Base-by-base conservation (phyloP, 2,888 invertebrate genomes). In the Euclidia mi region DNA sequence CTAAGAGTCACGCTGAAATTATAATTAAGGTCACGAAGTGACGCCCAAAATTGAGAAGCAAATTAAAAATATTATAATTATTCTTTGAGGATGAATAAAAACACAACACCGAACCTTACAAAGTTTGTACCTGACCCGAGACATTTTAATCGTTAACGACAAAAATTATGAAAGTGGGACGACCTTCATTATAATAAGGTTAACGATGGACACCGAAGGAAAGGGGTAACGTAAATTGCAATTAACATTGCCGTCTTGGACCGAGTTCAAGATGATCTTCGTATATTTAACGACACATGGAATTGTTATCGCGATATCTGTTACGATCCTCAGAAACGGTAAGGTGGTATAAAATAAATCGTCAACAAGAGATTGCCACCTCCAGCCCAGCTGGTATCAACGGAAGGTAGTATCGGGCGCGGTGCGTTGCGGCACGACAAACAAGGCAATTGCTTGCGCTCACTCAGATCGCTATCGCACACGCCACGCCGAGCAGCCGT, bases 391-490 rank as follows among this genome's bases (percentile, higher is more conserved):
- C 42, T 58, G 61, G 53, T 61, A 63, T 74, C 66, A 71, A 58
- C 66, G 60, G 72, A 64, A 58, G 57, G 56, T 50, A 29, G 58
- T 75, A 72, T 66, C 58, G 55, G n/a, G n/a, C n/a, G 50, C 41
- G 50, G 51, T 46, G 59, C 57, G 70, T 76, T 69, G 70, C 71
- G 77, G 79, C 75, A 84, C 82, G 87, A 90, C 91, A 91, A 90
- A 92, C 91, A 89, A 88, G 91, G 89, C 90, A 90, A 91, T 90
- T 89, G 91, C 87, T 82, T 74, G 80, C 75, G 81, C 81, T 71
- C 69, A 69, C 71, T 73, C 68, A 84, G 91, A 92, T 91, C 71
- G 76, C 82, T 85, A 92, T 91, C 91, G 67, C 73, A 75, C 87
- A 86, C 84, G 84, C 86, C 78, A 70, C 65, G 69, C 65, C 56